A percentile compares a stretch with the other conserved stretches of the same genome.
Conservation (phyloP, 2,888 invertebrate genomes). For the Acrobasis suavella region DNA sequence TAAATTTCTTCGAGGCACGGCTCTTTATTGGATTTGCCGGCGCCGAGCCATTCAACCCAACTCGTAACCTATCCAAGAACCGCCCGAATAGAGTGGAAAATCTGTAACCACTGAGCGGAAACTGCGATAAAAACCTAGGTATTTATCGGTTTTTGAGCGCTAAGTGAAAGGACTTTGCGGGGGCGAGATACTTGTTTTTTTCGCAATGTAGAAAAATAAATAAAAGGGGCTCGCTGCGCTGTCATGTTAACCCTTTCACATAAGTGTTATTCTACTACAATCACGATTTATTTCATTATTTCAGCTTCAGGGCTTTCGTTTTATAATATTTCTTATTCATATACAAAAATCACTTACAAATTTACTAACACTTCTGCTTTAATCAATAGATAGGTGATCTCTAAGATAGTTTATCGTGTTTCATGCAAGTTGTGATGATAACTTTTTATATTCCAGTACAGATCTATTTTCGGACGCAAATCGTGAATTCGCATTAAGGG, state of each 20-base stretch:
- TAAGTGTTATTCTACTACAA: conserved; percentile 8
- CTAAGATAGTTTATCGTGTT: no score
- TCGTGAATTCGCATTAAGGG: no score
- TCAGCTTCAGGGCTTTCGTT: background rate
- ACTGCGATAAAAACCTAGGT: conserved; percentile 10
- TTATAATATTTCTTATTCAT: background rate
- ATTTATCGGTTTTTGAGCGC: conserved; percentile 11
- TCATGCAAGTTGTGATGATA: no score
- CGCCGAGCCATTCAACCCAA: conserved; percentile 64
- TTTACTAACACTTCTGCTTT: no score
- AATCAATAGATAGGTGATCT: no score
- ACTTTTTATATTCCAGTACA: no score
- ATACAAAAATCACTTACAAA: background rate
- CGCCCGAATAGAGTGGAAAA: conserved; percentile 61
- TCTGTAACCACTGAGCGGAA: conserved; percentile 41
- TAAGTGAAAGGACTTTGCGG: conserved; percentile 8
- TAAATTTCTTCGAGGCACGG: conserved; percentile 72
- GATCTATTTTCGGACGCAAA: no score
- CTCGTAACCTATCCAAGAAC: conserved; percentile 59
- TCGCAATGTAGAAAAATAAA: conserved; percentile 7
- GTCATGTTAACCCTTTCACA: conserved; percentile 15
- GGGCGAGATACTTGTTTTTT: conserved; percentile 3
- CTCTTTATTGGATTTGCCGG: conserved; percentile 77
- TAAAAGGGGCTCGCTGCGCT: conserved; percentile 1
- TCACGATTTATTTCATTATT: conserved; percentile 9